phyloP scores from a whole-genome alignment of 2,888 invertebrate species.

The Dryococelus australis region DNA sequence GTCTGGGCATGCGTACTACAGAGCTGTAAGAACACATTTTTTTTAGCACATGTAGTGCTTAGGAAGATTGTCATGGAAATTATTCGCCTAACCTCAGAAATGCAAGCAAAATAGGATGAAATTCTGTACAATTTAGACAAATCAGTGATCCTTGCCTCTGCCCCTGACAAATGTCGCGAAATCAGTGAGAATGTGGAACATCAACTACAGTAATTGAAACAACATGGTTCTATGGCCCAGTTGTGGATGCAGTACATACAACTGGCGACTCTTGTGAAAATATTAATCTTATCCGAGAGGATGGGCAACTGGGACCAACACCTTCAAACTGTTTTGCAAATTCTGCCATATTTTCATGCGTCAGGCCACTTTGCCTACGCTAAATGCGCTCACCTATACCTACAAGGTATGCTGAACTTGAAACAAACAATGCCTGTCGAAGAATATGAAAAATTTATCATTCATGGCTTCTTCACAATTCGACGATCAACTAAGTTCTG shows the following conservation, averaged over 20 bases:
- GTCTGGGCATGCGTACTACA: background rate
- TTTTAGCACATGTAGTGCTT: background rate
- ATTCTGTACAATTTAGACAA: constrained; percentile 28
- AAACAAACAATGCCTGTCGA: constrained; percentile 28
- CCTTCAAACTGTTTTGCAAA: constrained; percentile 39
- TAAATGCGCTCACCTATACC: too few relatives aligned
- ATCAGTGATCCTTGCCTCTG: too few relatives aligned
- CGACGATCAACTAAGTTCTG: constrained; percentile 26
- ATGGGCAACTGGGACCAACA: too few relatives aligned
- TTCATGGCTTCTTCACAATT: constrained; percentile 29
- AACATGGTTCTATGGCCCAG: constrained; percentile 39
- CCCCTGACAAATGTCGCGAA: too few relatives aligned
- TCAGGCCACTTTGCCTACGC: constrained; percentile 47
- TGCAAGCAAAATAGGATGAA: background rate
- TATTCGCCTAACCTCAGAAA: background rate
- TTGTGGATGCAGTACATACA: background rate
- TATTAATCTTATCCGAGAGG: constrained; percentile 36
- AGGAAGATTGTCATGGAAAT: background rate
- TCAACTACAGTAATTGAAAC: too few relatives aligned
- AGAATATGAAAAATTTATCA: constrained; percentile 33
- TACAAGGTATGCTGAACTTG: constrained; percentile 44
- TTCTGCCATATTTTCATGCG: constrained; percentile 42
- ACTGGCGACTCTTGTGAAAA: constrained; percentile 34
- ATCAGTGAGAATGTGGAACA: too few relatives aligned
- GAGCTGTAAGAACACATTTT: background rate